Conservation (phyloP, 2,797 vertebrate species). For the Cynodonichthys magdalenae region DNA sequence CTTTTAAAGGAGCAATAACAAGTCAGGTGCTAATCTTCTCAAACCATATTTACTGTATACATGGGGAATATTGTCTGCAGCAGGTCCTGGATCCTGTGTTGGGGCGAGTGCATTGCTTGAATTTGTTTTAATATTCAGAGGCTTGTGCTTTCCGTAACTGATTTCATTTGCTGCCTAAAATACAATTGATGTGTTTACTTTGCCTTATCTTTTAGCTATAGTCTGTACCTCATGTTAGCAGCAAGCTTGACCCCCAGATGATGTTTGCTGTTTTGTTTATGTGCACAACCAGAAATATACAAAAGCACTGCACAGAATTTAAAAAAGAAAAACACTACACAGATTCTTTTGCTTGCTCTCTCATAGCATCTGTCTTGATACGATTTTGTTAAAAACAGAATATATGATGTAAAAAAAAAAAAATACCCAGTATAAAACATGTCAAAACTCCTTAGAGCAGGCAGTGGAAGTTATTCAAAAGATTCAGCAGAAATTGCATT, state of each 20-base stretch:
- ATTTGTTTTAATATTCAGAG: constrained; percentile 40
- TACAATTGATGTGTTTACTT: constrained; percentile 63
- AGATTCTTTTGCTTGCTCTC: constrained; percentile 26
- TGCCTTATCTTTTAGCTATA: constrained; percentile 68
- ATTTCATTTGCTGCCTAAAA: constrained; percentile 55
- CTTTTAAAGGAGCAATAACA: constrained; percentile 48
- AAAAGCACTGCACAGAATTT: constrained; percentile 57
- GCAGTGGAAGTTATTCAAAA: constrained; percentile 6
- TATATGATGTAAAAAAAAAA: background rate
- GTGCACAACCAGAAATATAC: constrained; percentile 50
- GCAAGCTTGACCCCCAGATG: constrained; percentile 41
- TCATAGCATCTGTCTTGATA: constrained; percentile 40
- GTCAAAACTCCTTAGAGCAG: constrained; percentile 22
- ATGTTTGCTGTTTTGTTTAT: constrained; percentile 43
- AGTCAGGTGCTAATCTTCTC: constrained; percentile 61
- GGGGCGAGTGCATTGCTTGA: constrained; percentile 37
- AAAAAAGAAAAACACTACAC: constrained; percentile 64
- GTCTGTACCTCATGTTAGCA: constrained; percentile 67
- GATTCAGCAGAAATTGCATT: constrained; percentile 13
- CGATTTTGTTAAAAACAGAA: constrained; percentile 36
- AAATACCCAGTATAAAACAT: constrained; percentile 27
- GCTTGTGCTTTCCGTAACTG: constrained; percentile 42
- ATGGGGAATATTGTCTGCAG: constrained; percentile 45
- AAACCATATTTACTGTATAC: constrained; percentile 55
- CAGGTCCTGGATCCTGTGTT: constrained; percentile 31